phyloP scores from a whole-genome alignment of 2,888 invertebrate species.

The Leptinotarsa juncta region DNA sequence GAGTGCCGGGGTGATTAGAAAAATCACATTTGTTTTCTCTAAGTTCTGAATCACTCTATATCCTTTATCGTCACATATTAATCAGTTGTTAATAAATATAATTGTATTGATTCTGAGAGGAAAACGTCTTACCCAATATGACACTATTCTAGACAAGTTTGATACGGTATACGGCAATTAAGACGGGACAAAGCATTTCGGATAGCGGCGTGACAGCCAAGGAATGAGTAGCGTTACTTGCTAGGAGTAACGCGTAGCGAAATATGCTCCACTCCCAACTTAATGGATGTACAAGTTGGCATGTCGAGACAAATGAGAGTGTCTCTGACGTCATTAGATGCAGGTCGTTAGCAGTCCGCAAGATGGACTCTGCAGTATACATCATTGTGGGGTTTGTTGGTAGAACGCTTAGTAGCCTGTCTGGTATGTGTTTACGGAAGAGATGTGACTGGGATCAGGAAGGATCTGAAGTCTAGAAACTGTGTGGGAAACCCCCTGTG shows the following conservation, averaged over 20 bases:
- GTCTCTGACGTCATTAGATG: slow-evolving; percentile 53
- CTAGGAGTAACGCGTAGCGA: slow-evolving; percentile 13
- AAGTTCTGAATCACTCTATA: too few species aligned
- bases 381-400: slow-evolving; percentile 39
- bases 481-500: neutral
- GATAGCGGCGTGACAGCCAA: slow-evolving; percentile 43
- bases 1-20: too few species aligned
- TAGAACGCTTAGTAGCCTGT: slow-evolving; percentile 2
- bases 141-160: slow-evolving; percentile 41
- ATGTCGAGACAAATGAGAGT: slow-evolving; percentile 52
- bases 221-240: slow-evolving; percentile 34
- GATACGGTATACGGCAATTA: slow-evolving; percentile 45
- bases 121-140: slow-evolving; percentile 32
- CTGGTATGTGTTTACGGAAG: slow-evolving; percentile 9
- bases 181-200: slow-evolving; percentile 45
- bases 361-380: slow-evolving; percentile 51
- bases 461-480: slow-evolving; percentile 3
- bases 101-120: neutral
- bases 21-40: too few species aligned
- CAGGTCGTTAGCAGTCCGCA: slow-evolving; percentile 52
- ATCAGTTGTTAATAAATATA: neutral
- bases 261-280: slow-evolving; percentile 27
- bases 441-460: slow-evolving; percentile 3
- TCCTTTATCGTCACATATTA: too few species aligned
- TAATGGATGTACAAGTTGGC: slow-evolving; percentile 51